These are phyloP conservation scores for Dryobates pubescens DNA, from an alignment of 2,797 vertebrate species.

Conservation along the genomic window DNA sequence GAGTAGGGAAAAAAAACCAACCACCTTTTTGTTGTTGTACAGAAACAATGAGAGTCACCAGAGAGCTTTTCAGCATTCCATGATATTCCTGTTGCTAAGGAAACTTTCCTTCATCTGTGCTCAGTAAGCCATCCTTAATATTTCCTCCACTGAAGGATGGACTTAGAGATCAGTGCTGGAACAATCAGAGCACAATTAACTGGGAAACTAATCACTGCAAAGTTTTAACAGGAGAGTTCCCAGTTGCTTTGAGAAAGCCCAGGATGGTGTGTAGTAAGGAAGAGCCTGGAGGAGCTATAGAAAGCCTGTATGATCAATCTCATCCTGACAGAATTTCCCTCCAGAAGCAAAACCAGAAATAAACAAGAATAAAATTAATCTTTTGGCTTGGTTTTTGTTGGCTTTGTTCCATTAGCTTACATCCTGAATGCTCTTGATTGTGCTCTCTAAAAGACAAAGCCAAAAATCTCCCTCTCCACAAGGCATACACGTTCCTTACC, in stretches of 20 bases:
- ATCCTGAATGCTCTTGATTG: not conserved
- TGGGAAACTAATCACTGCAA: not conserved
- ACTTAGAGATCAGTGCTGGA: not conserved
- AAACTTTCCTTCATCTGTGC: conserved; percentile 42
- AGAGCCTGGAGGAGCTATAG: not conserved
- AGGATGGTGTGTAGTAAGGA: not conserved
- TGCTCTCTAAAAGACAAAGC: not conserved
- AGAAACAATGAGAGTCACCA: conserved; percentile 31
- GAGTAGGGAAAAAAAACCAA: not conserved
- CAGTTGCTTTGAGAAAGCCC: not conserved
- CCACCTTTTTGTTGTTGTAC: not conserved
- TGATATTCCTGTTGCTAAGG: conserved; percentile 58
- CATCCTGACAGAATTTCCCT: not conserved
- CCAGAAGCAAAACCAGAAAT: not conserved
- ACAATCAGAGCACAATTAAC: conserved; percentile 8
- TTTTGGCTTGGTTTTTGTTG: not conserved
- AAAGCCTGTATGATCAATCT: not conserved
- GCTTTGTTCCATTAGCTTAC: not conserved
- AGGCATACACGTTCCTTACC: not conserved
- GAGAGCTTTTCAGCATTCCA: conserved; percentile 47
- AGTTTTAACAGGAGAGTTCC: not conserved
- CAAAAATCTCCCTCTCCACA: not conserved
- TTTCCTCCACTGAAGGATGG: conserved; percentile 1
- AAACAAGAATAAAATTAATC: not conserved
- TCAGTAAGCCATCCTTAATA: conserved; percentile 34